Conservation (phyloP, 1,140 invertebrate species). For the Philotrypesis tridentata region DNA sequence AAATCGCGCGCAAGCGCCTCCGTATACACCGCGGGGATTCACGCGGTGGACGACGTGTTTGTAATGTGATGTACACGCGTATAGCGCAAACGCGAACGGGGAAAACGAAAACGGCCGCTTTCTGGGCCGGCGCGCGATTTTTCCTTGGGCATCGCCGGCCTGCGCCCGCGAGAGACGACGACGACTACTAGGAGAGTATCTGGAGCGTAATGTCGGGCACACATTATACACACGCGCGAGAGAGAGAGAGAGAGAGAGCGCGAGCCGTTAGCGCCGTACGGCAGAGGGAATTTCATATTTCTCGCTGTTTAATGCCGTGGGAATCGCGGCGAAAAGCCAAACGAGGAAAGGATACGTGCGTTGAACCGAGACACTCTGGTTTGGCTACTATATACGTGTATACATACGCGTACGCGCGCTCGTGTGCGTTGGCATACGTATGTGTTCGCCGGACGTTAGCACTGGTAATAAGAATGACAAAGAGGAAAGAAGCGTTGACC, state of each 20-base stretch:
- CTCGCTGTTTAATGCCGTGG: constrained; percentile 19
- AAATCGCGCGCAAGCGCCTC: constrained; percentile 24
- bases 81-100: no score
- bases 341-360: constrained; percentile 28
- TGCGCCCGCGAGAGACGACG: no score
- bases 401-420: no score
- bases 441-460: neutral
- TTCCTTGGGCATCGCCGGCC: no score
- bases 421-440: no score
- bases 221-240: no score
- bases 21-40: neutral
- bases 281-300: neutral
- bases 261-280: neutral
- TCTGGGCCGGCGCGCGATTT: no score
- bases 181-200: no score
- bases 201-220: no score
- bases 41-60: no score
- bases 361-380: constrained; percentile 31
- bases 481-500: neutral
- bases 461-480: constrained; percentile 2
- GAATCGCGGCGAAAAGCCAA: constrained; percentile 33
- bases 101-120: no score
- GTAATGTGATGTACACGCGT: no score
- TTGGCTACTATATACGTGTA: constrained; percentile 5
- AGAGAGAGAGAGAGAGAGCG: neutral